Conservation (phyloP, 1,140 invertebrate genomes). For the Olivierus martensii region DNA sequence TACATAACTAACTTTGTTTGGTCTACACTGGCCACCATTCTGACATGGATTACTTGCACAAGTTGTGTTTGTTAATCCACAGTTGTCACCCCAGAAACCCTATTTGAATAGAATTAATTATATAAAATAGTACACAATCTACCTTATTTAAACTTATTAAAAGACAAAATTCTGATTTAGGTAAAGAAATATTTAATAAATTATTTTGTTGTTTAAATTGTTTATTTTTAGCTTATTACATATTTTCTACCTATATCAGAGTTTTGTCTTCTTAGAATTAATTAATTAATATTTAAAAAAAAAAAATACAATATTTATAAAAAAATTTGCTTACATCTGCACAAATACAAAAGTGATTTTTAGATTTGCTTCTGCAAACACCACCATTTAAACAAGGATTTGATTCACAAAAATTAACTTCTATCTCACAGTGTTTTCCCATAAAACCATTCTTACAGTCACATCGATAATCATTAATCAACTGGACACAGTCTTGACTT, state of each 20-base stretch:
- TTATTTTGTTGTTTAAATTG: too few relatives aligned
- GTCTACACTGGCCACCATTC: constrained; percentile 66
- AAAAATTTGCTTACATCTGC: constrained; percentile 32
- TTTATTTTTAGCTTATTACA: too few relatives aligned
- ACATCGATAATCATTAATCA: constrained; percentile 56
- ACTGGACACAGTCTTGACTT: constrained; percentile 55
- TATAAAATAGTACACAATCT: too few relatives aligned
- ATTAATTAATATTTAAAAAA: too few relatives aligned
- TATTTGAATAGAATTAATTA: neutral
- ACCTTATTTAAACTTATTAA: too few relatives aligned
- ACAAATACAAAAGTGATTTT: constrained; percentile 66
- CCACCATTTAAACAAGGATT: constrained; percentile 83
- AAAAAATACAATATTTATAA: constrained; percentile 9
- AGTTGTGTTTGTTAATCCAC: constrained; percentile 67
- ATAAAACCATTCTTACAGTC: constrained; percentile 84
- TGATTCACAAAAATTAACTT: constrained; percentile 83
- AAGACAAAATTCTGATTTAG: too few relatives aligned
- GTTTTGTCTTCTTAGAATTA: too few relatives aligned
- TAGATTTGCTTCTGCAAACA: constrained; percentile 52
- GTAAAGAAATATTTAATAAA: too few relatives aligned
- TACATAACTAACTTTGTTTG: constrained; percentile 52
- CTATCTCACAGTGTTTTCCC: constrained; percentile 74
- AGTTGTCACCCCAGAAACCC: constrained; percentile 77
- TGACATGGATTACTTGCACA: constrained; percentile 71
- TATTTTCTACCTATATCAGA: too few relatives aligned